Evolutionary conservation across 37 sponge, comb jelly and placozoan species (phyloP), one percentile per base, ranked within the genome.

Genomic region (Beroe ovata): DNA sequence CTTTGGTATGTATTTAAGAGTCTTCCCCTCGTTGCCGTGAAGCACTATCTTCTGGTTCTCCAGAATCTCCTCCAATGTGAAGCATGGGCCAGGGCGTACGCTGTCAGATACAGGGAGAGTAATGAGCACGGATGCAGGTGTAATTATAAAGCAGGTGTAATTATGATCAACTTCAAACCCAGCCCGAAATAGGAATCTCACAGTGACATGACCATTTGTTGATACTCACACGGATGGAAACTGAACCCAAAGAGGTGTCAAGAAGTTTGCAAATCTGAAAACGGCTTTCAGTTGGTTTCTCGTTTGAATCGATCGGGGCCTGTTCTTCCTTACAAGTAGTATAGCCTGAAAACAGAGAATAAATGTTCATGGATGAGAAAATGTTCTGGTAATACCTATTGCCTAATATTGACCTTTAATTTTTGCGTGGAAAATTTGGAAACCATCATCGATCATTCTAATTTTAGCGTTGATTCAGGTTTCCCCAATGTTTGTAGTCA

Each of bases 291-390:
- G 89, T 64, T 97, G 97, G 0, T 60, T 77, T 18, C 92, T 40
- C 14, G 97, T 93, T 90, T 97, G 97, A 29, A 95, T 90, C 0
- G 97, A 93, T 2, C 93, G 92, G 0, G 95, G 95, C 60, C 96
- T 94, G 89, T n/a, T 60, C 36, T 89, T 59, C 26, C 64, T 16
- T 23, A 88, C 20, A 25, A 69, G 60, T 28, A 33, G 60, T 1
- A 37, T 60, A 39, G 92, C 41, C 88, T 22, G 66, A 16, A n/a
- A n/a, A n/a, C n/a, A n/a, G n/a, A n/a, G n/a, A n/a, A n/a, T 19
- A 58, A 58, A 18, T 19, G 18, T 19, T 18, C 59, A n/a, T n/a
- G n/a, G n/a, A n/a, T n/a, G n/a, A n/a, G n/a, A n/a, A n/a, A 58
- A 58, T 58, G 18, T 58, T 58, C 18, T 58, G 11, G 11, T 18